Evolutionary conservation across 1,140 invertebrate genomes (phyloP).

Genomic region (Sesamia nonagrioides): DNA sequence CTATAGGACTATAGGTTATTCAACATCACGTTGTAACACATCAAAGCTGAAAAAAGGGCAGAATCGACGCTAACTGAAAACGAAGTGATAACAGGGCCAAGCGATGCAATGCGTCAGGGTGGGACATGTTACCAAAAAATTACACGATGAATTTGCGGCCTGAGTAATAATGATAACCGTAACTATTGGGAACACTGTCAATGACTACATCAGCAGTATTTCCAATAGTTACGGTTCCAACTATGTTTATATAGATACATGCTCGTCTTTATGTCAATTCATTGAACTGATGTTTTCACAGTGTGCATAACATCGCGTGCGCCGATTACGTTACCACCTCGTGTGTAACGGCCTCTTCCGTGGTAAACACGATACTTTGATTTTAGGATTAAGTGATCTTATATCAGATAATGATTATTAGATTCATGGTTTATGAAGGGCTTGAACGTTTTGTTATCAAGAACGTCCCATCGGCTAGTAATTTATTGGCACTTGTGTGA

Average conservation of each 20-base stretch:
- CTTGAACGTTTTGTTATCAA: not conserved
- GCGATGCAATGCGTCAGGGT: too few species aligned
- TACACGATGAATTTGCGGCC: too few species aligned
- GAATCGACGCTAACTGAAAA: too few species aligned
- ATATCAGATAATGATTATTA: slow-evolving; percentile 15
- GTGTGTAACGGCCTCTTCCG: slow-evolving; percentile 31
- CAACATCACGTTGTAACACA: too few species aligned
- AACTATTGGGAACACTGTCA: too few species aligned
- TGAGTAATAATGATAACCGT: too few species aligned
- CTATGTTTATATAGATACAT: slow-evolving; percentile 10
- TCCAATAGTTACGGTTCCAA: not conserved
- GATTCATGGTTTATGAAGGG: not conserved
- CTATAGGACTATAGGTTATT: too few species aligned
- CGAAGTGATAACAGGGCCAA: too few species aligned
- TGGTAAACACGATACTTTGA: slow-evolving; percentile 25
- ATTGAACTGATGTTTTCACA: slow-evolving; percentile 43
- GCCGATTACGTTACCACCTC: slow-evolving; percentile 27
- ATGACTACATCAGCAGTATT: not conserved
- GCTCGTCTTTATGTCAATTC: slow-evolving; percentile 43
- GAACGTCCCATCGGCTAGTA: not conserved
- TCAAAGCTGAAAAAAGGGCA: too few species aligned
- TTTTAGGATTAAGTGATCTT: slow-evolving; percentile 22
- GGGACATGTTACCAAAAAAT: too few species aligned
- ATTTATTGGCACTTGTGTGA: not conserved
- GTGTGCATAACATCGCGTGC: slow-evolving; percentile 43